Evolutionary conservation across 2,113 vertebrate genomes (phyloP).

Genomic region (Lates calcarifer): DNA sequence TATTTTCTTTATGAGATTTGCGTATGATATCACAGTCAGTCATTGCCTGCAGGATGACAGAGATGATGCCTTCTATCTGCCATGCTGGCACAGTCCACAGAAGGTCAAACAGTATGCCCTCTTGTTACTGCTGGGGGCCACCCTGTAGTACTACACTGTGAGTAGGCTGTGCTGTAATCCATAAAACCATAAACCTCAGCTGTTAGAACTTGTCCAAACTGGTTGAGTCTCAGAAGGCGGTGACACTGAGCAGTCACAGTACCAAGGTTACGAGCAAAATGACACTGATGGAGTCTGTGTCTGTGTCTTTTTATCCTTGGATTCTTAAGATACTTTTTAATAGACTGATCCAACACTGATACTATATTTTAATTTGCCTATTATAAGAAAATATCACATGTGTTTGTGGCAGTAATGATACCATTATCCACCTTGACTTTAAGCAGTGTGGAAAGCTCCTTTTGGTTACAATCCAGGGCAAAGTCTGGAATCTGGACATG

Average conservation of each 20-base stretch:
- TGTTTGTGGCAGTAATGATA: neutral
- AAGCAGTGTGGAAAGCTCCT: neutral
- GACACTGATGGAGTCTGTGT: conserved; percentile 7
- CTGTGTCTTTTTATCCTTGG: neutral
- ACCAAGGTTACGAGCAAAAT: conserved; percentile 12
- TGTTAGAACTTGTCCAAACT: conserved; percentile 50
- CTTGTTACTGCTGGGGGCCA: neutral
- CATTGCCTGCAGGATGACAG: conserved; percentile 38
- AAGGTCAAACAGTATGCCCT: conserved; percentile 49
- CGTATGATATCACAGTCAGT: conserved; percentile 37
- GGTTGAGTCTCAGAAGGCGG: conserved; percentile 16
- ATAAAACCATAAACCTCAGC: conserved; percentile 73
- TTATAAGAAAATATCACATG: neutral
- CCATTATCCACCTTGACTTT: neutral
- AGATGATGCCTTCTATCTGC: conserved; percentile 36
- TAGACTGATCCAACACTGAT: neutral
- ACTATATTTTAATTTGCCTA: neutral
- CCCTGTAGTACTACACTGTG: neutral
- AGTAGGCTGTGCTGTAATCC: conserved; percentile 19
- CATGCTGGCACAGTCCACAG: conserved; percentile 56
- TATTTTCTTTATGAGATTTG: neutral
- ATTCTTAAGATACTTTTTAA: neutral
- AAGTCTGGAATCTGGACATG: neutral
- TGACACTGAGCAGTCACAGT: neutral
- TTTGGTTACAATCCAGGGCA: neutral